These are phyloP conservation scores for Acronicta alni DNA, from an alignment of 2,888 invertebrate genomes.

Conservation along the genomic window DNA sequence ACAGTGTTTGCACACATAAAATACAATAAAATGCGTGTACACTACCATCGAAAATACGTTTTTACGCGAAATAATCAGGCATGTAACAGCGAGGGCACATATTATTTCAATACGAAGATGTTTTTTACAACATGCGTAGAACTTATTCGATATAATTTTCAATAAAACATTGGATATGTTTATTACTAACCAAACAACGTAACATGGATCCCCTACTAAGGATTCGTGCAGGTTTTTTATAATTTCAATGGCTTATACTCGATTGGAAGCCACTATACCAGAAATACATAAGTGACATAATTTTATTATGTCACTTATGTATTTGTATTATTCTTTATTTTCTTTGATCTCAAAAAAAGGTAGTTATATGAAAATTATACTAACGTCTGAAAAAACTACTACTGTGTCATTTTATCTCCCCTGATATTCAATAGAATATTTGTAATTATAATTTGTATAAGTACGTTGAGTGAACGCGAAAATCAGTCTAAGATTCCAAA, in stretches of 20 bases:
- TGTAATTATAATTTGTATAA: too few relatives aligned
- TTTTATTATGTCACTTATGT: too few relatives aligned
- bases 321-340: too few relatives aligned
- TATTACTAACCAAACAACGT: constrained; percentile 54
- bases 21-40: constrained; percentile 18
- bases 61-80: constrained; percentile 44
- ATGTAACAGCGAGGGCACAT: constrained; percentile 30
- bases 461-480: too few relatives aligned
- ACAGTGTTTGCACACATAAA: constrained; percentile 11
- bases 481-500: too few relatives aligned
- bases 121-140: constrained; percentile 50
- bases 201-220: constrained; percentile 52
- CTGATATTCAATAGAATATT: too few relatives aligned
- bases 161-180: constrained; percentile 66
- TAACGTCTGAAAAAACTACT: too few relatives aligned
- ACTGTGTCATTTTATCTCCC: too few relatives aligned
- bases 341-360: too few relatives aligned
- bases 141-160: constrained; percentile 65
- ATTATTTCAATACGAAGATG: constrained; percentile 45
- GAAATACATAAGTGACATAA: too few relatives aligned
- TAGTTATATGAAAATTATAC: too few relatives aligned
- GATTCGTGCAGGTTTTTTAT: not conserved
- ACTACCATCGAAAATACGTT: constrained; percentile 25
- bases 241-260: not conserved
- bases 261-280: rapidly evolving